phyloP scores from a whole-genome alignment of 2,113 vertebrate species.

The Megaleporinus macrocephalus region DNA sequence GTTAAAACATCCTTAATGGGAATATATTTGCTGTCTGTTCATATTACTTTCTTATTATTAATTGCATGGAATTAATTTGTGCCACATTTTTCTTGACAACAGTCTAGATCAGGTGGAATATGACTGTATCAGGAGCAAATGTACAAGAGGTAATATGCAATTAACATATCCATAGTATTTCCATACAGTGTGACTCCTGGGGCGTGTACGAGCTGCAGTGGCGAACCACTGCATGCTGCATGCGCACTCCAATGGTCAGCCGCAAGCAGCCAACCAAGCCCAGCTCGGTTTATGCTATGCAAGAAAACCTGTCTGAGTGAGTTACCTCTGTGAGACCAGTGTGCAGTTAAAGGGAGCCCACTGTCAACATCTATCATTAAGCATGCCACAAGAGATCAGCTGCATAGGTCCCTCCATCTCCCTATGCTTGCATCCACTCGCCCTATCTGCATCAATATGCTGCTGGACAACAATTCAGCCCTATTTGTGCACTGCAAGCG shows the following conservation, averaged over 20 bases:
- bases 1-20: no score
- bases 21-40: no score
- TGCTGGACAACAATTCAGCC: not conserved
- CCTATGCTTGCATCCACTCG: constrained; percentile 6
- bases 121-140: no score
- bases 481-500: not conserved
- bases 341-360: constrained; percentile 33
- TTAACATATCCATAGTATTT: not conserved
- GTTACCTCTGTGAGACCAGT: constrained; percentile 45
- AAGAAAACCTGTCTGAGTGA: constrained; percentile 36
- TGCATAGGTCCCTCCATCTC: constrained; percentile 13
- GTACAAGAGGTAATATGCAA: not conserved
- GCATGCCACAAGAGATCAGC: constrained; percentile 12
- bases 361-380: constrained; percentile 42
- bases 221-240: not conserved
- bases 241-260: not conserved
- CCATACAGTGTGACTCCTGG: constrained; percentile 22
- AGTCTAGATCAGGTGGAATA: not conserved
- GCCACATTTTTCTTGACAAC: not conserved
- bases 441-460: constrained; percentile 25
- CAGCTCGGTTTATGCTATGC: constrained; percentile 29
- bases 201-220: constrained; percentile 9
- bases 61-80: no score
- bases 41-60: no score
- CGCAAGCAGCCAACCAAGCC: constrained; percentile 26